Percentiles rank a stretch among this genome's conserved stretches.
Evolutionary conservation across 2,888 invertebrate genomes (phyloP).

Genomic region (Lissocephala sabroskyi): DNA sequence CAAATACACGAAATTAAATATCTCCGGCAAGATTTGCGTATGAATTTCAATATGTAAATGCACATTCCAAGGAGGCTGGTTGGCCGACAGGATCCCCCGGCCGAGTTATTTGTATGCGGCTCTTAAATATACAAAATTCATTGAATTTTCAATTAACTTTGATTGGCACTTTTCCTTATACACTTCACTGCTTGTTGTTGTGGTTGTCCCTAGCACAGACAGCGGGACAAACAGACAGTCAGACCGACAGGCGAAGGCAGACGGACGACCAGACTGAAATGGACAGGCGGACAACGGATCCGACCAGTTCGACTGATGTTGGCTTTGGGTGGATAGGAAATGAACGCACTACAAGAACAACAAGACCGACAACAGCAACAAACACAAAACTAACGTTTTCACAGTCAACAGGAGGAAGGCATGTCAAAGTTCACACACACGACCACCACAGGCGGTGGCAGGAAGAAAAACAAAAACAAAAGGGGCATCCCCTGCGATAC

Average conservation of each 20-base stretch:
- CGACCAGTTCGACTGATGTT: too few relatives aligned
- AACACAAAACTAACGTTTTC: too few relatives aligned
- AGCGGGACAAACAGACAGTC: constrained; percentile 8
- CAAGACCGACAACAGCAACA: too few relatives aligned
- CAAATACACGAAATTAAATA: constrained; percentile 6
- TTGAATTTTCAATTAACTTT: constrained; percentile 64
- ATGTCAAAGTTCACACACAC: too few relatives aligned
- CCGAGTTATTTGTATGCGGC: constrained; percentile 32
- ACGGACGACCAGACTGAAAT: constrained; percentile 26
- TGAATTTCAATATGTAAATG: constrained; percentile 8
- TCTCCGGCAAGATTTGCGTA: constrained; percentile 3
- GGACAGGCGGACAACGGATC: background rate
- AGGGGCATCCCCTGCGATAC: too few relatives aligned
- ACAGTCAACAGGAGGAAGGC: too few relatives aligned
- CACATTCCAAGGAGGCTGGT: constrained; percentile 13
- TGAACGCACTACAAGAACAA: too few relatives aligned
- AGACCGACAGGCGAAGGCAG: constrained; percentile 1
- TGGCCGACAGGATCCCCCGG: background rate
- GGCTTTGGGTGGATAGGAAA: too few relatives aligned
- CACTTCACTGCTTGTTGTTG: constrained; percentile 30
- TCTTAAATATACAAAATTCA: constrained; percentile 62
- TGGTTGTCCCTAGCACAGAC: constrained; percentile 15
- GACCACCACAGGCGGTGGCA: too few relatives aligned
- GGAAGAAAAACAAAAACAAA: too few relatives aligned
- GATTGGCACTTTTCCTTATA: constrained; percentile 58